Base-by-base conservation (phyloP, 2,113 vertebrate genomes). In the Equus quagga region DNA sequence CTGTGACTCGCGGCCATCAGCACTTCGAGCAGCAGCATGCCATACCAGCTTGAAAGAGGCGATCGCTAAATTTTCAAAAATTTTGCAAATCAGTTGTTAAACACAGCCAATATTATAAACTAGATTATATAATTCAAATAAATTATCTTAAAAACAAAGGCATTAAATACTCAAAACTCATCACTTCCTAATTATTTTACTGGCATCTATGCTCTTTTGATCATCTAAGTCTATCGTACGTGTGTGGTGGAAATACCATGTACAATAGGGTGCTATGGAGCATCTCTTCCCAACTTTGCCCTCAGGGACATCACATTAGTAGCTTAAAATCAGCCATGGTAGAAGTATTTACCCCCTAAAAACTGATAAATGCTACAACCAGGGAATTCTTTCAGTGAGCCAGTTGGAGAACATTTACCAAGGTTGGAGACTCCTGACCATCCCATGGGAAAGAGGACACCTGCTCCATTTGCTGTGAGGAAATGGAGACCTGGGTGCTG, bases 231-330 rank as follows among this genome's bases (percentile, higher is more conserved):
- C 81, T 19, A 1, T 46, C 17, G 28, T 36, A 3, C 23, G 28
- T 36, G 26, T 10, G 18, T 26, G 28, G 24, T 8, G 24, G 56
- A 65, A 46, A 87, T 5, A 44, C 23, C 31, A 0, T 2, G 10
- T 19, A 12, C 24, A 12, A 10, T 2, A 33, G 6, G 31, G 36
- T 3, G 12, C 14, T 21, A 21, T 8, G 1, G 2, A 6, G 3
- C 1, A 1, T 65, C n/a, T 78, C 46, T 62, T 69, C 13, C 49
- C 19, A 26, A 7, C n/a, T 33, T 24, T 8, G 1, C 24, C 0
- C 7, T 41, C 44, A 72, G 33, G 18, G 41, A 44, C 13, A 2
- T 54, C 69, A 23, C 4, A 6, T 9, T 19, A 33, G 1, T 8
- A 28, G 18, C 51, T 23, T 51, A 44, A 80, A 94, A 65, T 54